Evolutionary conservation across 2,113 vertebrate species (phyloP).

Genomic region (Sphaerodactylus townsendi): DNA sequence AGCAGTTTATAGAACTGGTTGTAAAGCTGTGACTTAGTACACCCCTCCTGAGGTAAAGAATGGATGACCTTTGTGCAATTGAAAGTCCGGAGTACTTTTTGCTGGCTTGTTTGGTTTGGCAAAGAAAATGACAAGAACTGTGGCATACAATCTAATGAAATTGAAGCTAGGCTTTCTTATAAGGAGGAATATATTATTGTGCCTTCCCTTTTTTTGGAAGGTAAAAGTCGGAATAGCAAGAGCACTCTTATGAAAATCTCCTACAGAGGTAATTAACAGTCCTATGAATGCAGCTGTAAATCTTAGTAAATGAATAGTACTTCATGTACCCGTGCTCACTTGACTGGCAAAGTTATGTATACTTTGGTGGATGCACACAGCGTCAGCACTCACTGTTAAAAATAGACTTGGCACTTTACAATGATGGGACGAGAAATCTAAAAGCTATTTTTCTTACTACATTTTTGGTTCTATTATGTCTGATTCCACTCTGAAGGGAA

Average conservation of each 20-base stretch:
- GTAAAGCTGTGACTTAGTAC: background rate
- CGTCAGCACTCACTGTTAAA: slow-evolving; percentile 52
- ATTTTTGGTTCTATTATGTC: slow-evolving; percentile 65
- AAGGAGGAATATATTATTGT: background rate
- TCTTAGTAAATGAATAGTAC: slow-evolving; percentile 63
- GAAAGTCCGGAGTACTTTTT: too few relatives aligned
- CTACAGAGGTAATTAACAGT: background rate
- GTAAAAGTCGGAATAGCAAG: background rate
- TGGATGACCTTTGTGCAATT: background rate
- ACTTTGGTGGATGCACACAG: slow-evolving; percentile 41
- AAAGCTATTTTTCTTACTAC: slow-evolving; percentile 60
- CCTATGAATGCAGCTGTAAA: slow-evolving; percentile 9
- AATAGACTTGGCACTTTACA: slow-evolving; percentile 55
- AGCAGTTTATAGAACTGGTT: background rate
- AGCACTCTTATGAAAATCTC: background rate
- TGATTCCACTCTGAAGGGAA: slow-evolving; percentile 65
- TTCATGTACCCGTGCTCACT: slow-evolving; percentile 42
- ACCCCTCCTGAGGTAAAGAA: too few relatives aligned
- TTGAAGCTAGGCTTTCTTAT: background rate
- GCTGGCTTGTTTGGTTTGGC: too few relatives aligned
- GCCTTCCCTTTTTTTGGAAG: background rate
- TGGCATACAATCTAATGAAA: background rate
- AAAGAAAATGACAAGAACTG: background rate
- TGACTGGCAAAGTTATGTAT: slow-evolving; percentile 36
- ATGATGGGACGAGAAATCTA: slow-evolving; percentile 58